These are phyloP conservation scores for Botia almorhae DNA, from an alignment of 2,797 vertebrate species.

Conservation along the genomic window DNA sequence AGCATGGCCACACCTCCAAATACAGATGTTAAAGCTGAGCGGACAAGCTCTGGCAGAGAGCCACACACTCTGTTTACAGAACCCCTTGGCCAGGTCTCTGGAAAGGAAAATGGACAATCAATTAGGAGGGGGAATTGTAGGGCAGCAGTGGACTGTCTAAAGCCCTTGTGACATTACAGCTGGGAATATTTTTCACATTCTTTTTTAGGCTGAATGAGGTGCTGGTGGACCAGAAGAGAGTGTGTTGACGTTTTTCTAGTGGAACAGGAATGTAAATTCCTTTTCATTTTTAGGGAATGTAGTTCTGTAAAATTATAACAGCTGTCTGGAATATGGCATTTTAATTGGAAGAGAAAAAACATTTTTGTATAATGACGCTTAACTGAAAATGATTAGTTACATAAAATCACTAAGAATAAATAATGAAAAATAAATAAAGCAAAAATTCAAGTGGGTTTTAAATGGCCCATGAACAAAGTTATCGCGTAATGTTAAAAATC, in stretches of 20 bases:
- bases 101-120: slow-evolving; percentile 53
- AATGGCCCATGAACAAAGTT: too few relatives aligned
- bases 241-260: slow-evolving; percentile 1
- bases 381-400: neutral
- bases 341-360: neutral
- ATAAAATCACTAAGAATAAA: neutral
- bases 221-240: neutral
- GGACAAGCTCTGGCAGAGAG: slow-evolving; percentile 22
- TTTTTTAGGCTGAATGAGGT: slow-evolving; percentile 52
- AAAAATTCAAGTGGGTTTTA: too few relatives aligned
- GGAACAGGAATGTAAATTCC: slow-evolving; percentile 8
- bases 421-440: too few relatives aligned
- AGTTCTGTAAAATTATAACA: neutral
- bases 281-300: neutral
- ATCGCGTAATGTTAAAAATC: too few relatives aligned
- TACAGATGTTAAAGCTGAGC: slow-evolving; percentile 29
- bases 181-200: slow-evolving; percentile 74
- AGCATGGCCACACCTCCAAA: slow-evolving; percentile 5
- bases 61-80: slow-evolving; percentile 39
- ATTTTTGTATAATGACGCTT: neutral
- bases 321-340: neutral
- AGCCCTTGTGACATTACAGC: slow-evolving; percentile 73
- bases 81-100: slow-evolving; percentile 37
- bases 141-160: slow-evolving; percentile 18
- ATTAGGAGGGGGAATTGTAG: slow-evolving; percentile 56